Conservation (phyloP, 1,140 invertebrate species). For the Cotesia vestalis region DNA sequence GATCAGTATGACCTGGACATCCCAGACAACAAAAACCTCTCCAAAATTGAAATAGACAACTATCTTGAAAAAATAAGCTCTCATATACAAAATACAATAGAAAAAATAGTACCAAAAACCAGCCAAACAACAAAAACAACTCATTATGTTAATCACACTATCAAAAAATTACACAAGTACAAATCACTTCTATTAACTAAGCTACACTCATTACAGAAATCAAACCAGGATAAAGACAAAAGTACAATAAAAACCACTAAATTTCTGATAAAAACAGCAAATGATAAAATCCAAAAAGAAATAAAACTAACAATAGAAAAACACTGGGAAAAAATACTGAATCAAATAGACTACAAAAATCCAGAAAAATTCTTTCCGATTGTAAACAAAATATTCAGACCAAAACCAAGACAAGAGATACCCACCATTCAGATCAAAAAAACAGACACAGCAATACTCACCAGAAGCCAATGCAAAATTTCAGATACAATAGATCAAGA, state of each 20-base stretch:
- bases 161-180: neutral
- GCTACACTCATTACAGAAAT: neutral
- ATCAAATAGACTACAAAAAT: constrained; percentile 1
- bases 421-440: neutral
- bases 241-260: neutral
- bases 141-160: neutral
- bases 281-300: neutral
- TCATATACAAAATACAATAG: no score
- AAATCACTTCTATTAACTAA: constrained; percentile 11
- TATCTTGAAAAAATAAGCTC: neutral
- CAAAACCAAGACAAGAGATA: neutral
- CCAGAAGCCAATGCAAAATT: neutral
- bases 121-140: no score
- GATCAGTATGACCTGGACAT: neutral
- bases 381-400: constrained; percentile 19
- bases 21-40: neutral
- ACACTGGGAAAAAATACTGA: neutral
- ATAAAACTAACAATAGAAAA: neutral
- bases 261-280: neutral
- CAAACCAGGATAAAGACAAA: neutral
- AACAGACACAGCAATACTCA: neutral
- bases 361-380: neutral
- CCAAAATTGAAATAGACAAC: neutral
- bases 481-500: neutral
- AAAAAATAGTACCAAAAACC: no score